These are phyloP conservation scores for Drosophila fungiperda DNA, from an alignment of 2,888 invertebrate species.

Conservation along the genomic window DNA sequence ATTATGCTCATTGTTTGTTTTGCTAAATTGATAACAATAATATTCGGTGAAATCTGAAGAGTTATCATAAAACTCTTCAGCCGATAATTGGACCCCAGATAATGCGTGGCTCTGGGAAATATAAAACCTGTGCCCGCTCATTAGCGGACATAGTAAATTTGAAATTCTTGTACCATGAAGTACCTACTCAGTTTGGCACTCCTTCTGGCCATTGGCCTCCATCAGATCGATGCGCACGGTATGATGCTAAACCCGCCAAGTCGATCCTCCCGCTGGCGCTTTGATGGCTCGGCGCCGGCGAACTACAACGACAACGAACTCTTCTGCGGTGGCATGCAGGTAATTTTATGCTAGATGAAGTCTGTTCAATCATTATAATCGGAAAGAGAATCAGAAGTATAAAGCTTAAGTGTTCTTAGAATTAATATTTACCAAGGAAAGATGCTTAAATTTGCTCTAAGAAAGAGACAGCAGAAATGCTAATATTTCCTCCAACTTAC, in stretches of 20 bases:
- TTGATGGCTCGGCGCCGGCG: conserved; percentile 84
- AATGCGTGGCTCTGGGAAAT: conserved; percentile 30
- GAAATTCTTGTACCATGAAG: conserved; percentile 60
- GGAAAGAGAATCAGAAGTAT: neutral
- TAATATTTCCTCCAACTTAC: neutral
- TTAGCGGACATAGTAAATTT: conserved; percentile 58
- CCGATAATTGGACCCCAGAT: conserved; percentile 36
- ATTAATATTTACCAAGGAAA: neutral
- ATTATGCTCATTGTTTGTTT: conserved; percentile 30
- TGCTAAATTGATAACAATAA: conserved; percentile 42
- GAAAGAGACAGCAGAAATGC: neutral
- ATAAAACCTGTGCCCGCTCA: conserved; percentile 29
- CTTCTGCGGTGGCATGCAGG: conserved; percentile 86
- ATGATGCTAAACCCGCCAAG: conserved; percentile 86
- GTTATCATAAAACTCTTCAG: conserved; percentile 64
- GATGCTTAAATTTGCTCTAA: neutral
- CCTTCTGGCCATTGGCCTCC: conserved; percentile 59
- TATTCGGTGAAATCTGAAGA: conserved; percentile 38
- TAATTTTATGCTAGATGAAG: conserved; percentile 47
- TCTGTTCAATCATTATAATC: neutral
- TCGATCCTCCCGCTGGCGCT: conserved; percentile 87
- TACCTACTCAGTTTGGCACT: conserved; percentile 50
- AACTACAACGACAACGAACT: conserved; percentile 87
- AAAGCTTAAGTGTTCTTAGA: neutral
- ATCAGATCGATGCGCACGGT: conserved; percentile 85